These are phyloP conservation scores for Sceloporus undulatus DNA, from an alignment of 2,113 vertebrate species.

Conservation along the genomic window DNA sequence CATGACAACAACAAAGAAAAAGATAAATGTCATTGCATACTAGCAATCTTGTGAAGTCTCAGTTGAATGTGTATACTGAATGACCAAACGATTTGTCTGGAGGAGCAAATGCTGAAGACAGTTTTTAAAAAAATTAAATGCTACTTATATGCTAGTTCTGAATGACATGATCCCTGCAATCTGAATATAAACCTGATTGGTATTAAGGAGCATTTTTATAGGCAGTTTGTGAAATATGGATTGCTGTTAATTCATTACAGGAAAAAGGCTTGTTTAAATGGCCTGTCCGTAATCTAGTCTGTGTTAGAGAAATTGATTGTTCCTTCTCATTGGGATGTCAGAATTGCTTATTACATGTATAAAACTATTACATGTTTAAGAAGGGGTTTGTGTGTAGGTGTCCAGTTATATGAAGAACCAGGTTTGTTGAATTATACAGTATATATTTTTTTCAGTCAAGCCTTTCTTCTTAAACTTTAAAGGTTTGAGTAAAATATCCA, in stretches of 20 bases:
- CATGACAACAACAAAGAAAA: too few species aligned
- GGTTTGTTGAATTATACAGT: neutral
- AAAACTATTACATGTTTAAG: neutral
- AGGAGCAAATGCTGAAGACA: neutral
- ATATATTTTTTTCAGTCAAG: neutral
- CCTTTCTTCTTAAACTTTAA: slow-evolving; percentile 2
- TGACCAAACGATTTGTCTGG: neutral
- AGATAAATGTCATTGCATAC: neutral
- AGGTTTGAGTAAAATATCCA: slow-evolving; percentile 10
- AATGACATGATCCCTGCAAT: neutral
- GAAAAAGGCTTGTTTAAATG: slow-evolving; percentile 1
- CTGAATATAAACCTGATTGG: neutral
- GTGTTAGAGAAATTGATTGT: neutral
- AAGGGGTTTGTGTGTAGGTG: neutral
- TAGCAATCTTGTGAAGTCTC: neutral
- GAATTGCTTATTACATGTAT: neutral
- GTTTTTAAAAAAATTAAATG: neutral
- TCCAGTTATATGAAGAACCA: neutral
- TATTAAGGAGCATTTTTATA: slow-evolving; percentile 5
- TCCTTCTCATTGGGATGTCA: neutral
- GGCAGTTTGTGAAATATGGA: neutral
- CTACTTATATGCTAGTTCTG: neutral
- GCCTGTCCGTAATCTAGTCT: neutral
- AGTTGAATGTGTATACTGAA: neutral
- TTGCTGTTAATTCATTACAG: neutral